Conservation (phyloP, 1,140 invertebrate genomes). For the Magallana gigas region DNA sequence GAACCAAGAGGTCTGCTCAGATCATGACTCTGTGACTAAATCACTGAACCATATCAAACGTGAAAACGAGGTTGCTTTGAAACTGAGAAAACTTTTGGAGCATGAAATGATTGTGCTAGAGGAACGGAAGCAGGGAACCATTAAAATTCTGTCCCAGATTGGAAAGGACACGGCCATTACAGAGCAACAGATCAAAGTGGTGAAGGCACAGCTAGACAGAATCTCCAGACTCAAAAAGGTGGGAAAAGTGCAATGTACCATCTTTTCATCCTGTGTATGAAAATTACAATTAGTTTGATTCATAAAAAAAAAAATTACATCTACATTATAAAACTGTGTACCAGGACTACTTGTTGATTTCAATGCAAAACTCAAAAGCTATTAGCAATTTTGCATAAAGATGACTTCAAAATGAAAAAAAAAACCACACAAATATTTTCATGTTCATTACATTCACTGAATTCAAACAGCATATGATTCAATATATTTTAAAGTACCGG, state of each 20-base stretch:
- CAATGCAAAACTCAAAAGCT: too few species aligned
- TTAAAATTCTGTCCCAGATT: slow-evolving; percentile 78
- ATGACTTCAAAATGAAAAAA: too few species aligned
- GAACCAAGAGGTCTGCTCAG: slow-evolving; percentile 68
- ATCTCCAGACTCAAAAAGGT: slow-evolving; percentile 77
- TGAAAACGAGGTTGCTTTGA: slow-evolving; percentile 75
- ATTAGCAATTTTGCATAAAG: too few species aligned
- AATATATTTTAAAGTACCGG: too few species aligned
- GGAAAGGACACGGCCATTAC: slow-evolving; percentile 78
- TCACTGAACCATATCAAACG: slow-evolving; percentile 74
- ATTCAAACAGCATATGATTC: too few species aligned
- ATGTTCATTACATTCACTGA: too few species aligned
- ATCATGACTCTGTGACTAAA: slow-evolving; percentile 69
- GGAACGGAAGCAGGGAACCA: slow-evolving; percentile 78
- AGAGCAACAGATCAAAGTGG: slow-evolving; percentile 78
- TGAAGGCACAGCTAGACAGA: slow-evolving; percentile 77
- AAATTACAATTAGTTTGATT: too few species aligned
- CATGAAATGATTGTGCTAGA: slow-evolving; percentile 79
- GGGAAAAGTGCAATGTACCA: not conserved
- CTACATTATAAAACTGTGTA: too few species aligned
- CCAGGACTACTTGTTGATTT: too few species aligned
- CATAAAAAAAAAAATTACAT: too few species aligned
- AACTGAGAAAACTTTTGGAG: slow-evolving; percentile 76
- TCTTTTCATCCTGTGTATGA: too few species aligned
- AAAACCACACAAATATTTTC: too few species aligned